These are phyloP conservation scores for Microplitis deprimator DNA, from an alignment of 2,888 invertebrate species.

Conservation along the genomic window DNA sequence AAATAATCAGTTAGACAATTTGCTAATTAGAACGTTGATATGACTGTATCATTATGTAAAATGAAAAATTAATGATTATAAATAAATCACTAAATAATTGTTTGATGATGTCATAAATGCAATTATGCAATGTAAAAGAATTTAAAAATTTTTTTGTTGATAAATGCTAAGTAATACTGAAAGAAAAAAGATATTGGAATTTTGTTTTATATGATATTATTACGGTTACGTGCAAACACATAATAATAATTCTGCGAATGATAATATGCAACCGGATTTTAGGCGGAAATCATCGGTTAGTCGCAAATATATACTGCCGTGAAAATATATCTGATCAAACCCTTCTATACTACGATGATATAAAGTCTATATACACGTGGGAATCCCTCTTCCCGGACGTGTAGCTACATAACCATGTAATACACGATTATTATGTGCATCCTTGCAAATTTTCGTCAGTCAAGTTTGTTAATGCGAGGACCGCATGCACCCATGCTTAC, in stretches of 20 bases:
- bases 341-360: background rate
- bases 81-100: conserved; percentile 50
- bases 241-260: conserved; percentile 11
- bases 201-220: background rate
- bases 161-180: background rate
- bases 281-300: conserved; percentile 43
- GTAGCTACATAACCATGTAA: conserved; percentile 57
- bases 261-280: conserved; percentile 13
- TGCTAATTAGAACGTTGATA: no score
- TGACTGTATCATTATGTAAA: background rate
- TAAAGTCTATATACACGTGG: conserved; percentile 50
- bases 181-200: background rate
- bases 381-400: conserved; percentile 63
- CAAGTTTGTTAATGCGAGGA: conserved; percentile 54
- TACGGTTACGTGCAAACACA: conserved; percentile 16
- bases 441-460: conserved; percentile 65
- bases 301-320: conserved; percentile 15
- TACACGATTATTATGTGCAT: conserved; percentile 67
- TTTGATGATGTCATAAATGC: conserved; percentile 54
- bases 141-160: background rate
- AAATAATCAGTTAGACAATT: no score
- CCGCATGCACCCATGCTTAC: conserved; percentile 53
- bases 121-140: conserved; percentile 10
- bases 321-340: conserved; percentile 24
- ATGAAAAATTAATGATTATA: background rate